Base-by-base conservation (phyloP, 30 jellyfish, hydroid and myxozoan species). In the Pseudorhiza aurosa region DNA sequence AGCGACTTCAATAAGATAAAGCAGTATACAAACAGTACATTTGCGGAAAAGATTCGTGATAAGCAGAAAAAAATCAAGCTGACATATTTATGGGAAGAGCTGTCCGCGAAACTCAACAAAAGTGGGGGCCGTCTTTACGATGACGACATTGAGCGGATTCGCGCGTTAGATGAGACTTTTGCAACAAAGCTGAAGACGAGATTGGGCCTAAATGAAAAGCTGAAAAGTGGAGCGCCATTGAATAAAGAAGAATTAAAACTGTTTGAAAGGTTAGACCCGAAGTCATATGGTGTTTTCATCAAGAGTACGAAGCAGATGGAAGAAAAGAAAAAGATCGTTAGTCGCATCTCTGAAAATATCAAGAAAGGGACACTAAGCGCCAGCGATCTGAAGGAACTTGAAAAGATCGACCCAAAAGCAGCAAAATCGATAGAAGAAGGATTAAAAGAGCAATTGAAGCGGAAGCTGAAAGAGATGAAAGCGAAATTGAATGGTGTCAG, bases 381-480 rank as follows among this genome's bases (percentile, higher is more conserved):
- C 0, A 64, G 71, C 0, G 98, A 92, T 46, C 31, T 92, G 14
- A 75, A 72, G 4, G 89, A 56, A 21, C 68, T 92, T 32, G 87
- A 75, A 27, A 73, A 60, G 35, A 37, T 86, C 18, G 87, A 92
- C 63, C 97, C 98, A 21, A 24, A 43, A 39, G 90, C 91, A 57
- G 98, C 98, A 18, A 68, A 40, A 36, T 74, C 81, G 29, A 60
- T 92, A 4, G 84, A 86, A 56, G 90, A 83, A 18, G 96, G 96
- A 3, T 79, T 92, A 68, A 92, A 92, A 58, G 95, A 85, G 70
- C 98, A 92, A 53, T 78, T 92, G 44, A 53, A 50, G 24, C 45
- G 55, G 75, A 86, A 85, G 65, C 89, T 92, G 24, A 44, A 72
- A 35, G 96, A 85, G 60, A 92, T 92, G 98, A 93, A 92, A 56